phyloP scores from a whole-genome alignment of 2,888 invertebrate species.

The Orchesellides sinensis region DNA sequence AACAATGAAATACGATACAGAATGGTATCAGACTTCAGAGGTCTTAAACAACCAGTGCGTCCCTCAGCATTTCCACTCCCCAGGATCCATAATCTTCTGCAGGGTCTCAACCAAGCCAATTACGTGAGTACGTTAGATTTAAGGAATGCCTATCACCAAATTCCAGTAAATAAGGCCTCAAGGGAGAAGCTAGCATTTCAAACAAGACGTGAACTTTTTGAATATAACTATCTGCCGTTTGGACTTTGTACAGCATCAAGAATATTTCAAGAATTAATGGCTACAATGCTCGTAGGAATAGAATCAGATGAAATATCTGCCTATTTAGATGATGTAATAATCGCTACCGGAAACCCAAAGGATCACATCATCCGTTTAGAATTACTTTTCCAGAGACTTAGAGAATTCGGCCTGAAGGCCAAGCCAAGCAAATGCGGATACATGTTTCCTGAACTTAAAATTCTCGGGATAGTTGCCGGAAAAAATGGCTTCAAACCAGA shows the following conservation, averaged over 20 bases:
- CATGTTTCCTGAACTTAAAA: background rate
- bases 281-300: background rate
- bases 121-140: background rate
- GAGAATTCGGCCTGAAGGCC: constrained; percentile 1
- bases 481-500: constrained; percentile 37
- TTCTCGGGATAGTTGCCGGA: background rate
- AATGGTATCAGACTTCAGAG: background rate
- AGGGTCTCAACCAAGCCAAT: background rate
- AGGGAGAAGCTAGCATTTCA: background rate
- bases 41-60: background rate
- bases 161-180: background rate
- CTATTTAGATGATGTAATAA: constrained; percentile 31
- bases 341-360: background rate
- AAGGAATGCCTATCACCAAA: background rate
- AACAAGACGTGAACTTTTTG: background rate
- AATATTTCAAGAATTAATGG: constrained; percentile 2
- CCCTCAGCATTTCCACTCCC: background rate
- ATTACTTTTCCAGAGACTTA: background rate
- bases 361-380: background rate
- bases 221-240: constrained; percentile 2
- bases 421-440: constrained; percentile 40
- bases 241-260: background rate
- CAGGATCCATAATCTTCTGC: background rate
- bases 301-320: background rate
- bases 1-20: background rate